Percentiles rank a stretch among this genome's conserved stretches.
Conservation (phyloP, 2,113 vertebrate genomes). For the Anhinga rufa region DNA sequence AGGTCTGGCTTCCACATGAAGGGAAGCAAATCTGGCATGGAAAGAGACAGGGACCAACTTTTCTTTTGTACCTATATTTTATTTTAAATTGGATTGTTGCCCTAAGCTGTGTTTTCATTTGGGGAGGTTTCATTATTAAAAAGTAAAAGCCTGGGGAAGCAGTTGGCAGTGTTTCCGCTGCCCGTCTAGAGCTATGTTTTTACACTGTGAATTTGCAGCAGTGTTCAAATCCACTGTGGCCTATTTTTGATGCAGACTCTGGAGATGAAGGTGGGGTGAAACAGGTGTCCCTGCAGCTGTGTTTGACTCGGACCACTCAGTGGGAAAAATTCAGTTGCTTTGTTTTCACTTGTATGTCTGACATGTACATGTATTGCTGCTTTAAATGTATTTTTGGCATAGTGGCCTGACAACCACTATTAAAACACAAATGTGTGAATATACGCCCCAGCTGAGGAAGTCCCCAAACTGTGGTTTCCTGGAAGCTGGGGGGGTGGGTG, state of each 20-base stretch:
- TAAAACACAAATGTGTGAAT: background rate
- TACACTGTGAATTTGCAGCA: background rate
- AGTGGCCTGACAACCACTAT: background rate
- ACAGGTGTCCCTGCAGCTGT: background rate
- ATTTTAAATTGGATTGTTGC: background rate
- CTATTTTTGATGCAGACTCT: background rate
- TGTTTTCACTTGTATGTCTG: background rate
- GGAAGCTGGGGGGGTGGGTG: background rate
- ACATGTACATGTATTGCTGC: background rate
- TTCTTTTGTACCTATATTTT: background rate
- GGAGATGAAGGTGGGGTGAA: background rate
- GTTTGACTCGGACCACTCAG: rapidly evolving
- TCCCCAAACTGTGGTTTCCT: background rate
- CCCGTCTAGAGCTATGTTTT: background rate
- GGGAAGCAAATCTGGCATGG: background rate
- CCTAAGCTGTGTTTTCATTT: background rate
- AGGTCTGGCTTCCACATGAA: background rate
- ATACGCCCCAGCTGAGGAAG: background rate
- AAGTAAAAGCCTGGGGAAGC: background rate
- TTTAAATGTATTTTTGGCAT: background rate
- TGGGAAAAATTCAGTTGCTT: background rate
- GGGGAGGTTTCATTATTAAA: background rate
- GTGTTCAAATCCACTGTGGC: background rate
- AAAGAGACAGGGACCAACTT: background rate
- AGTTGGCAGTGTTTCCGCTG: background rate